phyloP scores from a whole-genome alignment of 2,113 vertebrate genomes.

The Pelobates fuscus region DNA sequence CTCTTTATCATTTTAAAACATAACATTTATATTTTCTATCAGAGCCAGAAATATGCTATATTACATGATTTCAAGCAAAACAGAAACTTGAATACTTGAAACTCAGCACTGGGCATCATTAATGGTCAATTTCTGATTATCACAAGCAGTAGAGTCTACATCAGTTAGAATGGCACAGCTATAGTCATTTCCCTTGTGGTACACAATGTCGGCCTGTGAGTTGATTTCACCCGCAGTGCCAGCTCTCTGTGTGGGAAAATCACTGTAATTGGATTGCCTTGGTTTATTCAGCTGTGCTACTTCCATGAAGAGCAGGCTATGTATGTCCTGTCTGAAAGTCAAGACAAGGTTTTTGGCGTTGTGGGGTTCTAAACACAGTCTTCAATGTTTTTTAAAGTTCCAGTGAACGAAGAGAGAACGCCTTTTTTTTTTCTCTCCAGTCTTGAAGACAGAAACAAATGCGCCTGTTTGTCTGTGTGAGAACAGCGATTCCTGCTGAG shows the following conservation, averaged over 20 bases:
- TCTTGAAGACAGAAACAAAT: neutral
- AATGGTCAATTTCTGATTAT: too few species aligned
- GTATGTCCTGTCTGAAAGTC: neutral
- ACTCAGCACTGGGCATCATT: too few species aligned
- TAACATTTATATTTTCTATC: too few species aligned
- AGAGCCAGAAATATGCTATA: too few species aligned
- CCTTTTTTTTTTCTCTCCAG: neutral
- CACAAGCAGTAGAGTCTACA: too few species aligned
- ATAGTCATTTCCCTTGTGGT: neutral
- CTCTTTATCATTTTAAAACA: too few species aligned
- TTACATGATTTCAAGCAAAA: too few species aligned
- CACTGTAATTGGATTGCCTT: neutral
- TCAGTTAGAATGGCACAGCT: too few species aligned
- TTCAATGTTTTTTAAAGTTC: neutral
- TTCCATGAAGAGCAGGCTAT: neutral
- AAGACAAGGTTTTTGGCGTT: neutral
- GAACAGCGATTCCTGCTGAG: neutral
- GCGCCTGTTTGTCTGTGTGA: neutral
- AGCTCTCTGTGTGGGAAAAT: constrained; percentile 9
- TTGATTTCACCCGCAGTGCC: neutral
- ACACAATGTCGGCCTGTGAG: neutral
- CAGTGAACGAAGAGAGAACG: neutral
- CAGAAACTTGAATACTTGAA: too few species aligned
- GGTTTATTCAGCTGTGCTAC: constrained; percentile 31
- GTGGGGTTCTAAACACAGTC: neutral